Conservation (phyloP, 2,113 vertebrate genomes). For the Brienomyrus longianalis region DNA sequence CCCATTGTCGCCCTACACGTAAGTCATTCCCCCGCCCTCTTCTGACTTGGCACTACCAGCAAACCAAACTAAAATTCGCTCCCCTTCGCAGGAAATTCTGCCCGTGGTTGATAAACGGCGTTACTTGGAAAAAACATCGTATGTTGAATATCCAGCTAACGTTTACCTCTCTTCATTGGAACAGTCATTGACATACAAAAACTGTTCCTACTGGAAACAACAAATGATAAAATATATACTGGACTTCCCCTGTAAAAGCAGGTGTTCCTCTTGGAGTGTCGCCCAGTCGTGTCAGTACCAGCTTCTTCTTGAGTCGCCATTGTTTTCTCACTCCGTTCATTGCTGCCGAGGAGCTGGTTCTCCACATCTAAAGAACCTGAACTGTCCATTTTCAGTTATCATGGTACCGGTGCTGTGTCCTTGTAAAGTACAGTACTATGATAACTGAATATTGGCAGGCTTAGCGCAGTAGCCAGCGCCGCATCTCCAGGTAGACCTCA, state of each 20-base stretch:
- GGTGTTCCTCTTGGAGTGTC: background rate
- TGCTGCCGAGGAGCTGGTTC: background rate
- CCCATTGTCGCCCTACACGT: conserved; percentile 92
- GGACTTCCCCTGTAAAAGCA: background rate
- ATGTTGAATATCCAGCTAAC: background rate
- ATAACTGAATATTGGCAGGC: conserved; percentile 99
- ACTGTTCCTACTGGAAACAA: background rate
- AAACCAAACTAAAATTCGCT: conserved; percentile 22
- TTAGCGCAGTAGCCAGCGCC: conserved; percentile 64
- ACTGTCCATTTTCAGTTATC: conserved; percentile 99
- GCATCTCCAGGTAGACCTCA: background rate
- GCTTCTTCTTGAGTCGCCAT: background rate
- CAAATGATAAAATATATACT: background rate
- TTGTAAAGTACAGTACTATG: conserved; percentile 99
- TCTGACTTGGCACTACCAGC: background rate
- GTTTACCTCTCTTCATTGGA: background rate
- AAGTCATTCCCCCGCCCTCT: conserved; percentile 53
- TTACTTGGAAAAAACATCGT: conserved; percentile 9
- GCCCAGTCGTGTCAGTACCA: background rate
- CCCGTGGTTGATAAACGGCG: conserved; percentile 9
- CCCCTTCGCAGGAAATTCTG: background rate
- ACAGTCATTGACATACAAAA: background rate
- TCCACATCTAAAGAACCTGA: conserved; percentile 12
- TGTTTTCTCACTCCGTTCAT: background rate
- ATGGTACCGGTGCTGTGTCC: conserved; percentile 99